Percentiles rank a stretch among this genome's conserved stretches.
These are phyloP conservation scores for Drosophila seguyi DNA, from an alignment of 1,140 invertebrate genomes.

Conservation along the genomic window DNA sequence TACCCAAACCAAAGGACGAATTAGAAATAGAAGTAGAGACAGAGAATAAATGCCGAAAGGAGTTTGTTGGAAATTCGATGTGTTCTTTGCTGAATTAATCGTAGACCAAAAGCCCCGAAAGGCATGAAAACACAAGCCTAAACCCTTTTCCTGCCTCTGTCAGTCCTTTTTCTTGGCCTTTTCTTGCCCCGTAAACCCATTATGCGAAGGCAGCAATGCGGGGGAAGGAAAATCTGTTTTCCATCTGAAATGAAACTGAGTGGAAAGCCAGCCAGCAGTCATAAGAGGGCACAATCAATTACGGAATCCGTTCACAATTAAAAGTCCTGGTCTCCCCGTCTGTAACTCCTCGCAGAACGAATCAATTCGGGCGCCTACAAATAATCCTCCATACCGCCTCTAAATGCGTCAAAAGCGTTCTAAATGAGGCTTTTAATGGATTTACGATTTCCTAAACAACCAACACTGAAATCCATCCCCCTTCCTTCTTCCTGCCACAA, in stretches of 20 bases:
- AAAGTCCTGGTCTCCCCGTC: slow-evolving; percentile 22
- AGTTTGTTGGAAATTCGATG: slow-evolving; percentile 15
- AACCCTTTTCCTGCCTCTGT: slow-evolving; percentile 26
- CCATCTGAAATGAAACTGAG: slow-evolving; percentile 30
- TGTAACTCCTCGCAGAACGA: background rate
- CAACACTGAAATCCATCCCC: slow-evolving; percentile 13
- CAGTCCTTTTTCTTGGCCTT: slow-evolving; percentile 30
- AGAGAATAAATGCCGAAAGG: slow-evolving; percentile 20
- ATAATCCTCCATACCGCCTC: slow-evolving; percentile 41
- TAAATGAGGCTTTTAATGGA: slow-evolving; percentile 81
- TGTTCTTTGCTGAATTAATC: slow-evolving; percentile 22
- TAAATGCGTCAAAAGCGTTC: slow-evolving; percentile 75
- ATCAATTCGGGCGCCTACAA: slow-evolving; percentile 56
- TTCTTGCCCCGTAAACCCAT: slow-evolving; percentile 22
- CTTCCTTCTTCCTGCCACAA: background rate
- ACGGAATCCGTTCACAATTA: slow-evolving; percentile 52
- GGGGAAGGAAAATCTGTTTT: slow-evolving; percentile 40
- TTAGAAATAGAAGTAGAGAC: background rate
- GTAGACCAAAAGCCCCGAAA: slow-evolving; percentile 16
- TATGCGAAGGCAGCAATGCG: slow-evolving; percentile 23
- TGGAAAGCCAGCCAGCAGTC: slow-evolving; percentile 50
- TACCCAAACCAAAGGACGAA: slow-evolving; percentile 39
- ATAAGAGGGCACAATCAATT: slow-evolving; percentile 56
- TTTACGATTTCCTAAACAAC: slow-evolving; percentile 68
- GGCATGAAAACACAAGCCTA: slow-evolving; percentile 3